Evolutionary conservation across 2,888 invertebrate genomes (phyloP).

Genomic region (Aphrophora alni): DNA sequence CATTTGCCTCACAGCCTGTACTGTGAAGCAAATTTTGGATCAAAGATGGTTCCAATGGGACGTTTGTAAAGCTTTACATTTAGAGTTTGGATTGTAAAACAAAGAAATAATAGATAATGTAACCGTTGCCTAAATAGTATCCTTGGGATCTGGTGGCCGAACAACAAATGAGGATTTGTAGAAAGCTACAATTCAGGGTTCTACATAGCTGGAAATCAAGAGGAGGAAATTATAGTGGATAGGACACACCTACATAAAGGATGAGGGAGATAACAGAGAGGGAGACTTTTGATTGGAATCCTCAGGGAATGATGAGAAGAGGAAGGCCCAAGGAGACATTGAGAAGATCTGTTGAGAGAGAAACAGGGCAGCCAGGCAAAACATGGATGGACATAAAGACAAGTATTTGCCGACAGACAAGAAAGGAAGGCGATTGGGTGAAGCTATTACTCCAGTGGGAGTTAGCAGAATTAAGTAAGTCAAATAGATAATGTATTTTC

Average conservation of each 20-base stretch:
- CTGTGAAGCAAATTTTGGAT: too few species aligned
- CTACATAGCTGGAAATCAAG: too few species aligned
- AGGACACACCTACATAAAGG: neutral
- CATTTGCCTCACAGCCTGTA: too few species aligned
- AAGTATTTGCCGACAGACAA: neutral
- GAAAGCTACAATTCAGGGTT: neutral
- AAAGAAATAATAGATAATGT: too few species aligned
- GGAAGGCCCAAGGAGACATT: neutral
- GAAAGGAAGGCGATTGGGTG: neutral
- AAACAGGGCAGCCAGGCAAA: neutral
- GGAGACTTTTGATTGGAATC: neutral
- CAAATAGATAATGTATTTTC: too few species aligned
- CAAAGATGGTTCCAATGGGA: too few species aligned
- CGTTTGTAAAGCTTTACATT: too few species aligned
- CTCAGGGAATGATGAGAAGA: neutral
- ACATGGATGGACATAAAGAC: neutral
- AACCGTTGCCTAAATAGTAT: too few species aligned
- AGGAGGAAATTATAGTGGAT: neutral
- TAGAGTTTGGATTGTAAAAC: too few species aligned
- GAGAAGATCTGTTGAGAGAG: neutral
- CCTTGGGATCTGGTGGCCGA: conserved; percentile 31
- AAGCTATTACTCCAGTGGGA: too few species aligned
- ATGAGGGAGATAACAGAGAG: neutral
- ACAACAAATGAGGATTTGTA: neutral
- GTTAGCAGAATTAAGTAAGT: too few species aligned